Conservation (phyloP, 2,113 vertebrate genomes). For the Clupea harengus region DNA sequence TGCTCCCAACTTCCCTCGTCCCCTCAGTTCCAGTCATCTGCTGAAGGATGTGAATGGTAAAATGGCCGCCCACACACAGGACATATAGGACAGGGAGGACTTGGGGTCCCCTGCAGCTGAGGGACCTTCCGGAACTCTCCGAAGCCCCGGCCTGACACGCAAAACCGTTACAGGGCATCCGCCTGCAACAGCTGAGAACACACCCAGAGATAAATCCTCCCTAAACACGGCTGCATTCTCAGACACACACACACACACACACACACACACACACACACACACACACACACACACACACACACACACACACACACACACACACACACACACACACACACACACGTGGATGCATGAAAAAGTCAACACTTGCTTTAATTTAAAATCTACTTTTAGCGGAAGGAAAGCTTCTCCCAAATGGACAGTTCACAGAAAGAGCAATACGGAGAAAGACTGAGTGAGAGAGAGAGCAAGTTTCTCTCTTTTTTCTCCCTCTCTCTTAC, state of each 20-base stretch:
- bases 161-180: slow-evolving; percentile 51
- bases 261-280: slow-evolving; percentile 30
- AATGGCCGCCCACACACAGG: not conserved
- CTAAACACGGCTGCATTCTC: slow-evolving; percentile 35
- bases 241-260: slow-evolving; percentile 28
- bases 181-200: slow-evolving; percentile 59
- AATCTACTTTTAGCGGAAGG: not conserved
- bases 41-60: not conserved
- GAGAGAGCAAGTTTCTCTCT: not conserved
- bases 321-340: slow-evolving; percentile 12
- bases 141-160: slow-evolving; percentile 13
- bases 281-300: slow-evolving; percentile 22
- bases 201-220: slow-evolving; percentile 38
- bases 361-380: not conserved
- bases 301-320: slow-evolving; percentile 26
- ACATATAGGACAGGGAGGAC: not conserved
- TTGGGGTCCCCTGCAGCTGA: slow-evolving; percentile 28
- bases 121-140: slow-evolving; percentile 3
- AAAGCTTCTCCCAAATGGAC: slow-evolving; percentile 27
- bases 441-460: slow-evolving; percentile 35
- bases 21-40: not conserved
- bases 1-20: not conserved
- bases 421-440: slow-evolving; percentile 63
- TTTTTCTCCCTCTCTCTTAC: not conserved
- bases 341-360: not conserved